Percentiles rank a stretch among this genome's conserved stretches.
Evolutionary conservation across 2,797 vertebrate species (phyloP).

Genomic region (Pangasius djambal): DNA sequence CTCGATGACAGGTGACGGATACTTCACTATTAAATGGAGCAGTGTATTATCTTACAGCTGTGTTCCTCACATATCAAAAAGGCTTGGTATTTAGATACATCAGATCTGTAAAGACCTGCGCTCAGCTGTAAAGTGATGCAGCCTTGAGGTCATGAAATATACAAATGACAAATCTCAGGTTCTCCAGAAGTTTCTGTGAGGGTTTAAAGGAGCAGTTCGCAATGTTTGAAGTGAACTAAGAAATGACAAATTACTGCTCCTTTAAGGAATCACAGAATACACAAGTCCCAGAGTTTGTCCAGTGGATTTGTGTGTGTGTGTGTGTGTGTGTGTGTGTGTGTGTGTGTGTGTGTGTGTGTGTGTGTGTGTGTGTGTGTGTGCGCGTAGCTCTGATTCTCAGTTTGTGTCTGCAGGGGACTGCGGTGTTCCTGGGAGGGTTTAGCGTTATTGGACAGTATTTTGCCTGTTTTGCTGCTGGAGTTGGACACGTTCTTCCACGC

Average conservation of each 20-base stretch:
- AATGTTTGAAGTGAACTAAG: not conserved
- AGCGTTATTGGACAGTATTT: constrained; percentile 85
- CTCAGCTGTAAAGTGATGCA: too few species aligned
- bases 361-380: not conserved
- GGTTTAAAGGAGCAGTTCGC: not conserved
- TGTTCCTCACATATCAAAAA: not conserved
- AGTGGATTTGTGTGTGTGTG: not conserved
- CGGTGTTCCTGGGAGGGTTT: constrained; percentile 87
- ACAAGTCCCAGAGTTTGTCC: too few species aligned
- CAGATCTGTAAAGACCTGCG: too few species aligned
- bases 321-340: too few species aligned
- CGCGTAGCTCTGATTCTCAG: not conserved
- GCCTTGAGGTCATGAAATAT: not conserved
- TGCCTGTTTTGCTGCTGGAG: constrained; percentile 80
- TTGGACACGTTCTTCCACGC: constrained; percentile 69
- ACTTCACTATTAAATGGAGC: not conserved
- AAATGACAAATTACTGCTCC: too few species aligned
- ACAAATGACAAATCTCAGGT: not conserved
- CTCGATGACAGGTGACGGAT: constrained; percentile 80
- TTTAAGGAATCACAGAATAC: not conserved
- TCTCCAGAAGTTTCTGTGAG: not conserved
- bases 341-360: too few species aligned
- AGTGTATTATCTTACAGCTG: not conserved
- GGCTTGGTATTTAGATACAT: too few species aligned
- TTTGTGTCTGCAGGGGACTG: constrained; percentile 77